Evolutionary conservation across 2,888 invertebrate genomes (phyloP).

Genomic region (Nephrocerus scutellatus): DNA sequence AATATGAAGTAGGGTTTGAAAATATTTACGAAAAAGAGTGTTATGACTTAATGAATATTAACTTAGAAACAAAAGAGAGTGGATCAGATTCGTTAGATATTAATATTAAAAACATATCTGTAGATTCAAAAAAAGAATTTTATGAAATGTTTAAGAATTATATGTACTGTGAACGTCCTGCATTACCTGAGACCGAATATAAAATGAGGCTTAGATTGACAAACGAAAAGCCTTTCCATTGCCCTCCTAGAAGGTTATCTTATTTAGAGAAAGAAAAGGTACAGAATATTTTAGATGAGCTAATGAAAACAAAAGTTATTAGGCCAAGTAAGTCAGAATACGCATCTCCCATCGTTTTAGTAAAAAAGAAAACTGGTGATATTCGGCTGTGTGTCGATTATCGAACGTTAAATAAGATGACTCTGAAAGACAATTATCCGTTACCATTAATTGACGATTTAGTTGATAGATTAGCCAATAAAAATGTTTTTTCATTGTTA

Average conservation of each 20-base stretch:
- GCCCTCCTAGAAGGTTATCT: background rate
- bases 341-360: no score
- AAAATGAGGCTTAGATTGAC: no score
- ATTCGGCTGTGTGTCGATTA: background rate
- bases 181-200: no score
- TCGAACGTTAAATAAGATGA: no score
- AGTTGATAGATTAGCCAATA: slow-evolving; percentile 1
- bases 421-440: slow-evolving; percentile 1
- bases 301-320: no score
- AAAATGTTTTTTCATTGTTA: slow-evolving; percentile 1
- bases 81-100: no score
- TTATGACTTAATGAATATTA: no score
- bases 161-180: no score
- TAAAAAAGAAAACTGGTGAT: background rate
- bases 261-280: background rate
- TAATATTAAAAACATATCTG: no score
- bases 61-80: no score
- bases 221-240: slow-evolving; percentile 1
- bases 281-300: background rate
- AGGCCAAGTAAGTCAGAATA: background rate
- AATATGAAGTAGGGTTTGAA: slow-evolving; percentile 8
- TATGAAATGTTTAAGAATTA: slow-evolving; percentile 15
- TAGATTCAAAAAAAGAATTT: slow-evolving; percentile 9
- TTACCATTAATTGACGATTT: slow-evolving; percentile 4
- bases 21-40: slow-evolving; percentile 13